Evolutionary conservation across 35 echinoderm and acorn worm genomes (phyloP).

Genomic region (Apostichopus japonicus): DNA sequence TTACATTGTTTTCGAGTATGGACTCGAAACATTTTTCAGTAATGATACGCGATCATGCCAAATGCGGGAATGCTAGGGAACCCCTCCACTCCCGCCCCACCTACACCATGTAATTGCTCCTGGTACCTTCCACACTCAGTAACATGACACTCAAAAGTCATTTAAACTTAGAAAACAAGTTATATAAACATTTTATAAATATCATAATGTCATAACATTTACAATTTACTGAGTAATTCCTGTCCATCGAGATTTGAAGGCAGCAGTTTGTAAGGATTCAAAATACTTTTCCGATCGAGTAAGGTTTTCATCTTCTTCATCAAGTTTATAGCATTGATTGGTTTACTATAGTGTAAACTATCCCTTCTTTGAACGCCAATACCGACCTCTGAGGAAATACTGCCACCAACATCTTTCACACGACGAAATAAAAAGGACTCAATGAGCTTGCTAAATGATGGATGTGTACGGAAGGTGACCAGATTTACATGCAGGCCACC

Average conservation of each 20-base stretch:
- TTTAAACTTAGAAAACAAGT: no score
- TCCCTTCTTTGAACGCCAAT: constrained; percentile 82
- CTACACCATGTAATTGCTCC: no score
- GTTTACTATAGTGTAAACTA: constrained; percentile 75
- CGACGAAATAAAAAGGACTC: constrained; percentile 79
- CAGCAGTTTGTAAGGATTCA: constrained; percentile 89
- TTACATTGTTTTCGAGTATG: no score
- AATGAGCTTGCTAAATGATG: constrained; percentile 43
- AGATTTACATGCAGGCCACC: constrained; percentile 86
- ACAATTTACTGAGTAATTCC: neutral
- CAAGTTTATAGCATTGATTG: constrained; percentile 61
- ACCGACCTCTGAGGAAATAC: constrained; percentile 89
- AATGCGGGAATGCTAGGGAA: no score
- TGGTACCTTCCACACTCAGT: no score
- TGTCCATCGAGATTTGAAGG: neutral
- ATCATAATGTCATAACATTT: neutral
- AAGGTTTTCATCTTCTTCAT: constrained; percentile 73
- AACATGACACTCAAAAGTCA: no score
- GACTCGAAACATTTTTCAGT: no score
- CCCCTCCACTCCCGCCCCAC: no score
- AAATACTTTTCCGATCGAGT: constrained; percentile 82
- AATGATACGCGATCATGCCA: no score
- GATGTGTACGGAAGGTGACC: constrained; percentile 26
- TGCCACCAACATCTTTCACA: constrained; percentile 63
- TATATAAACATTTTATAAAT: no score